A percentile compares a stretch with the other conserved stretches of the same genome.
Evolutionary conservation across 1,140 invertebrate genomes (phyloP).

Genomic region (Aphelenchoides besseyi): DNA sequence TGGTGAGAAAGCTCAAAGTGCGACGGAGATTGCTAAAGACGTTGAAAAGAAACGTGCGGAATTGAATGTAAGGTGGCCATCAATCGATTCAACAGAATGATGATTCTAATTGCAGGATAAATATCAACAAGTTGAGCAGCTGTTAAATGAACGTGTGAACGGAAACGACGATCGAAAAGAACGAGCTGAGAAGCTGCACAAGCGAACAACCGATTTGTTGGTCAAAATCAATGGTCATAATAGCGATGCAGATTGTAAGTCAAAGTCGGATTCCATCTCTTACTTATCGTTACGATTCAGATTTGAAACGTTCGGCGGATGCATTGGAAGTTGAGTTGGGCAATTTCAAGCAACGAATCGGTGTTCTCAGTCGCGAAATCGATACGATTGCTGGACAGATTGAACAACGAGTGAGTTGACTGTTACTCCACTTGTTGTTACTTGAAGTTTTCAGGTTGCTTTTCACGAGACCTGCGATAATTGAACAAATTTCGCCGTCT

Average conservation of each 20-base stretch:
- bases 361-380: slow-evolving; percentile 37
- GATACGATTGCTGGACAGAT: slow-evolving; percentile 42
- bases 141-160: slow-evolving; percentile 45
- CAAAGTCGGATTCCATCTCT: slow-evolving; percentile 1
- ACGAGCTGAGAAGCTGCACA: slow-evolving; percentile 38
- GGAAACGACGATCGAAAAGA: slow-evolving; percentile 54
- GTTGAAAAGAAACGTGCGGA: slow-evolving; percentile 39
- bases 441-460: not conserved
- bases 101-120: slow-evolving; percentile 39
- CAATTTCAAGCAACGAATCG: slow-evolving; percentile 28
- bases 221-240: slow-evolving; percentile 43
- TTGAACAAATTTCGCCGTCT: slow-evolving; percentile 5
- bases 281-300: slow-evolving; percentile 29
- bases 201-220: slow-evolving; percentile 47
- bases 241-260: slow-evolving; percentile 44
- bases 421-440: too few species aligned
- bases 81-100: not conserved
- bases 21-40: slow-evolving; percentile 36
- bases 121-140: slow-evolving; percentile 41
- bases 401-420: slow-evolving; percentile 32
- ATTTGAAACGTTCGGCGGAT: slow-evolving; percentile 43
- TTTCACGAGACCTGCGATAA: slow-evolving; percentile 18
- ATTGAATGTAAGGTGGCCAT: slow-evolving; percentile 32
- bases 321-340: slow-evolving; percentile 44
- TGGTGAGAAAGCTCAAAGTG: slow-evolving; percentile 35